These are phyloP conservation scores for Pleuronectes platessa DNA, from an alignment of 2,113 vertebrate species.

Conservation along the genomic window DNA sequence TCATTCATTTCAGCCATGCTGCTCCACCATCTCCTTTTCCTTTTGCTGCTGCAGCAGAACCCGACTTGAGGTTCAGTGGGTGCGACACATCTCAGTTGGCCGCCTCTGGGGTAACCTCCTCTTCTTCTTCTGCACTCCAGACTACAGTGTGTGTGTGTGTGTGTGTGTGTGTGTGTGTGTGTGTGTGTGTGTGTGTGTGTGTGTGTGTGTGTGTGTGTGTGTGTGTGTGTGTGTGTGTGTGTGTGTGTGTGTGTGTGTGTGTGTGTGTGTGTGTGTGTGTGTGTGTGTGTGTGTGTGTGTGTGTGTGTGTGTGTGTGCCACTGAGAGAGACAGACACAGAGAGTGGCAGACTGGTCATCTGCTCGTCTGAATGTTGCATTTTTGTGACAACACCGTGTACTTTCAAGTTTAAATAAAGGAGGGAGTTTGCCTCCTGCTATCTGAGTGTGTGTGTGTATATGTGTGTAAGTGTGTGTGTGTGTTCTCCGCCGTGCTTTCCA, in stretches of 20 bases:
- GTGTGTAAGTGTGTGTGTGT: conserved; percentile 48
- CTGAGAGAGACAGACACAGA: conserved; percentile 51
- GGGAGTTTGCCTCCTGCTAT: conserved; percentile 56
- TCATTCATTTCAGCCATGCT: conserved; percentile 1
- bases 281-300: conserved; percentile 27
- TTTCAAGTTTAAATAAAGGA: conserved; percentile 56
- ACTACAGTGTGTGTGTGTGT: conserved; percentile 34
- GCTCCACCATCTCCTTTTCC: conserved; percentile 34
- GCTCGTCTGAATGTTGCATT: conserved; percentile 58
- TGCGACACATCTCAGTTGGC: conserved; percentile 69
- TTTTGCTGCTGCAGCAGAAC: conserved; percentile 48
- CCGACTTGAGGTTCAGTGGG: conserved; percentile 59
- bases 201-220: too few relatives aligned
- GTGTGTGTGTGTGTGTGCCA: conserved; percentile 46
- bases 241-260: too few relatives aligned
- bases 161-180: conserved; percentile 35
- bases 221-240: conserved; percentile 11
- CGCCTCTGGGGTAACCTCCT: conserved; percentile 46
- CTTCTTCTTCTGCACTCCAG: conserved; percentile 57
- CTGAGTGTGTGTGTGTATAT: conserved; percentile 53
- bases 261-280: conserved; percentile 38
- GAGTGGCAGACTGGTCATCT: conserved; percentile 72
- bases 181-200: too few relatives aligned
- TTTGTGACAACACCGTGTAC: conserved; percentile 53
- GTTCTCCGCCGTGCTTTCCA: conserved; percentile 71